Evolutionary conservation across 2,113 vertebrate species (phyloP).

Genomic region (Pholis gunnellus): DNA sequence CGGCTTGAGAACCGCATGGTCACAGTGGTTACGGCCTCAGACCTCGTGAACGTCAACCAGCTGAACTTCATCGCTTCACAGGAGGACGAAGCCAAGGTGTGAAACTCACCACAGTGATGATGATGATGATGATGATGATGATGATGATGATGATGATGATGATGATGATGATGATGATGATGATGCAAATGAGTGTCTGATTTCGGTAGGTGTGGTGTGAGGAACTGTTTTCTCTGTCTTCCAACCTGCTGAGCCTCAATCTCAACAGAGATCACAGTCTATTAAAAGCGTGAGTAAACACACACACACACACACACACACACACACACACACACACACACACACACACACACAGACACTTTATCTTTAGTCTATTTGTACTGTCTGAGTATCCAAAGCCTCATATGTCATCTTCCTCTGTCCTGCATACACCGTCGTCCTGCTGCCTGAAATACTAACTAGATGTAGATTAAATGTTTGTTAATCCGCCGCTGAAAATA

Average conservation of each 20-base stretch:
- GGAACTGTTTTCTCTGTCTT: slow-evolving; percentile 95
- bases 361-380: not conserved
- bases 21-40: slow-evolving; percentile 94
- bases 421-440: not conserved
- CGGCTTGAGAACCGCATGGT: slow-evolving; percentile 95
- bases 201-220: slow-evolving; percentile 93
- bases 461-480: not conserved
- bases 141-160: not conserved
- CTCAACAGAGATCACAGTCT: slow-evolving; percentile 95
- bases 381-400: not conserved
- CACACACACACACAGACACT: slow-evolving; percentile 4
- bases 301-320: slow-evolving; percentile 23
- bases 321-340: slow-evolving; percentile 15
- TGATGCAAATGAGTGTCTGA: not conserved
- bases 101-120: not conserved
- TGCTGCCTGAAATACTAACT: not conserved
- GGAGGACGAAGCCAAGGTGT: slow-evolving; percentile 97
- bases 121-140: not conserved
- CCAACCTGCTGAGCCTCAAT: slow-evolving; percentile 96
- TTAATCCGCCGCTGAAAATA: not conserved
- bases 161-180: not conserved
- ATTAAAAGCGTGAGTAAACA: slow-evolving; percentile 95
- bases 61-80: slow-evolving; percentile 96
- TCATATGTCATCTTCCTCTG: not conserved
- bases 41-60: slow-evolving; percentile 95